Base-by-base conservation (phyloP, 2,797 vertebrate species). In the Poecilia picta region DNA sequence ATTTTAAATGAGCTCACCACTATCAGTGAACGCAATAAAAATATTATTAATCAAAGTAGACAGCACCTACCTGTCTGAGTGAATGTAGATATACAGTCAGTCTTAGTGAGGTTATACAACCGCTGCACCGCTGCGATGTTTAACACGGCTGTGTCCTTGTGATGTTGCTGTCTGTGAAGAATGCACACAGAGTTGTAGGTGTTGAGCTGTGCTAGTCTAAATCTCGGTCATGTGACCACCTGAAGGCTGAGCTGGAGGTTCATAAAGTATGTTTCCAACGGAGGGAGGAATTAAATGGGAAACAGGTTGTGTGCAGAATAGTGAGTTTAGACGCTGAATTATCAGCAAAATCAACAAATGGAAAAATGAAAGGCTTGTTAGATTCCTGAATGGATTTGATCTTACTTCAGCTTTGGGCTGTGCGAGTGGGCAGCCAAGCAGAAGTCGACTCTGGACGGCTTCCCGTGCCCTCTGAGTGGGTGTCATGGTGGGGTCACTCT, bases 181-280 rank as follows among this genome's bases (percentile, higher is more conserved):
- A 49, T 73, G 57, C 72, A 80, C 77, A 73, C 46, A 57, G 70
- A 79, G 83, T 46, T 51, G 62, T 81, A 57, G 3, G 81, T 81
- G 85, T 84, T 88, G 79, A 81, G 72, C 76, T 82, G 80, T 45
- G 79, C 78, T n/a, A 74, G 78, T 75, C 84, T 85, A 81, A 81
- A 85, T 84, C 79, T 72, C 53, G 81, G 76, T 90, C 93, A 94
- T 91, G 89, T 94, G 93, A 94, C 86, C 16, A n/a, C 55, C 5
- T 47, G 82, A 87, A 87, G 88, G 91, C 88, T 83, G 85, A 90
- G 79, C 85, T 84, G 8, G 78, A 83, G 85, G 83, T 91, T 74
- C 87, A 72, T 41, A 75, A 85, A 73, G 85, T 47, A 79, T 77
- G 72, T 79, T 62, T 57, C 79, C 76, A 78, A 76, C 2, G 25